Evolutionary conservation across 2,888 invertebrate species (phyloP), one percentile per base, ranked within the genome.

Genomic region (Parasteatoda lunata): DNA sequence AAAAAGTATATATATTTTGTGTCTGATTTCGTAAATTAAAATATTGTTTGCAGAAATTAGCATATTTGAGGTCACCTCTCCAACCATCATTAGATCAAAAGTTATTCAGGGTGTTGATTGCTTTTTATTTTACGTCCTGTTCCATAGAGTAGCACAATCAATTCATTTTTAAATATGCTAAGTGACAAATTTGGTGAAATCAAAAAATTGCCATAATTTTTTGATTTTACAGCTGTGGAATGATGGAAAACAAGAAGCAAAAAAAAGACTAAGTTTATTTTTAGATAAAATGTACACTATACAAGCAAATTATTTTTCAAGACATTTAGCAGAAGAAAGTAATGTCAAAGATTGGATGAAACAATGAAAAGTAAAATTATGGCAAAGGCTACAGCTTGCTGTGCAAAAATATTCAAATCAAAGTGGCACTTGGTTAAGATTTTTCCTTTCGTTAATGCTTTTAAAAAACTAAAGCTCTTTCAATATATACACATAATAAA

Each of bases 241-340:
- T 30, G 30, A 30, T 30, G 30, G 13, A 54, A 13, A 13, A 54
- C 54, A 54, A 54, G 13, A 11, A 54, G 9, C 54, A 54, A 54
- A 54, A 54, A 54, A 54, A 13, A 54, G 54, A 54, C 54, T 54
- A 54, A 11, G 54, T 54, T 54, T 54, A 54, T 88, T 88, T 77
- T 66, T 45, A 77, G 79, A 84, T 75, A 82, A 83, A 88, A 88
- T 88, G 84, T 88, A 88, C 88, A 88, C 88, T 88, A 88, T 88
- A 88, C 88, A 88, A 88, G 87, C 87, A 88, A 88, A 88, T 79
- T 66, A 11, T 71, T 78, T 84, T 72, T 79, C 30, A 30, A 76
- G 59, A 87, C 82, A 82, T 77, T 77, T 80, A 85, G 85, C 80
- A 84, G 78, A 79, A 65, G 47, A 80, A 85, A 73, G 51, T 52